phyloP scores from a whole-genome alignment of 1,140 invertebrate genomes.

The Drosophila tropicalis region DNA sequence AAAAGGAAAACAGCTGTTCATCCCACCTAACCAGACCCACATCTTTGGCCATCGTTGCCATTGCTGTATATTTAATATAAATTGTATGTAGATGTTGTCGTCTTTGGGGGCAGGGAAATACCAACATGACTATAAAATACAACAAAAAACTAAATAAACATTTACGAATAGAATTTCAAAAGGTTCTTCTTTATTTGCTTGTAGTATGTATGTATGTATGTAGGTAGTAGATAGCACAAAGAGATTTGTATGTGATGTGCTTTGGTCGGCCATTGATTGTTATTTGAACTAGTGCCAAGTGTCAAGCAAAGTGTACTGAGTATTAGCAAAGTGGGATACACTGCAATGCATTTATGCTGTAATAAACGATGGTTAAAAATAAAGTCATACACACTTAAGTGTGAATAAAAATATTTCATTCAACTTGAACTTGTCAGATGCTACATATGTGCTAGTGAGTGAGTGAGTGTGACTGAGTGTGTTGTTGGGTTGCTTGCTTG shows the following conservation, averaged over 20 bases:
- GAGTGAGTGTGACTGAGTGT: constrained; percentile 6
- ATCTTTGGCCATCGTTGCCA: not conserved
- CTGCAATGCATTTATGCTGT: constrained; percentile 52
- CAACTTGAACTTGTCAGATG: constrained; percentile 76
- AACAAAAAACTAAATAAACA: constrained; percentile 38
- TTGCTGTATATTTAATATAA: not conserved
- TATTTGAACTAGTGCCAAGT: not conserved
- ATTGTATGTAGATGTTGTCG: not conserved
- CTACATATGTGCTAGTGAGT: constrained; percentile 12
- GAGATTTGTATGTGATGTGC: constrained; percentile 23
- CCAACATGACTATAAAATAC: constrained; percentile 36
- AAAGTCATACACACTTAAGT: constrained; percentile 40
- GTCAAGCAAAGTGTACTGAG: constrained; percentile 22
- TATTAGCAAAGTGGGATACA: constrained; percentile 23
- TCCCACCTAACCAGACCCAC: not conserved
- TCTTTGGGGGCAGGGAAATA: constrained; percentile 34
- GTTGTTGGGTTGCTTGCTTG: not conserved
- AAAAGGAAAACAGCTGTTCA: constrained; percentile 47
- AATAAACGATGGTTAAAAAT: constrained; percentile 66
- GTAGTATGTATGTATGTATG: too few relatives aligned
- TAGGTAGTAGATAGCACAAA: not conserved
- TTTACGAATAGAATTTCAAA: constrained; percentile 40
- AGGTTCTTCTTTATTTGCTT: constrained; percentile 37
- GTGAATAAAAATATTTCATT: constrained; percentile 52
- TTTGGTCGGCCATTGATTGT: constrained; percentile 18